Evolutionary conservation across 2,797 vertebrate genomes (phyloP), one percentile per base, ranked within the genome.

Genomic region (Platyrinchus mystaceus): DNA sequence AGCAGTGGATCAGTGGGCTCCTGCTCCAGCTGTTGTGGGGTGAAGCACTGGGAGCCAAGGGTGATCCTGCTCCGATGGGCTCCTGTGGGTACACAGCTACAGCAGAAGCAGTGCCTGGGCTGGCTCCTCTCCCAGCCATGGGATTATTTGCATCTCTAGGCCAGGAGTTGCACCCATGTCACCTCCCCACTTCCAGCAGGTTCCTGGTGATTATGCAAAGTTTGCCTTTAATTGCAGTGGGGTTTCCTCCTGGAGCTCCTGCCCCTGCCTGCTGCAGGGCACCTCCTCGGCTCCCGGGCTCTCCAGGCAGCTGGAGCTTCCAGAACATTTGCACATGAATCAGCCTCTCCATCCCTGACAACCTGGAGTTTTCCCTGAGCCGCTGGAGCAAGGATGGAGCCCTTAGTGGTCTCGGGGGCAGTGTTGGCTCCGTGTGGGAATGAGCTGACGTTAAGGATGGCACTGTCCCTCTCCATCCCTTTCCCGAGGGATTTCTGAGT

Each of bases 41-140:
- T 43, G 50, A 24, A 39, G 70, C 6, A 1, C 52, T 21, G 43
- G 13, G 36, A 71, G 36, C 73, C 0, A 0, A 24, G 13, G 26
- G 18, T 7, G 82, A 23, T 76, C 16, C 44, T 39, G 14, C 37
- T 36, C 52, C 1, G 0, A 20, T 0, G 1, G 39, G 17, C 41
- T 12, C 49, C 2, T 1, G 4, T 78, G 81, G 14, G 28, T 36
- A 12, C 36, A 9, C 0, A 3, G 39, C 34, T 26, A 17, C 1
- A 0, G 5, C 26, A 55, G 53, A 28, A 52, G 19, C 24, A 6
- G 32, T 60, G 46, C 28, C 70, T 67, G 62, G 30, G 49, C 46
- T 16, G 55, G 5, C 8, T 85, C 36, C 84, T 22, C 9, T 78
- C 52, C 39, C 5, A 4, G 12, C n/a, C 7, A 0, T 5, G 49